Evolutionary conservation across 2,888 invertebrate genomes (phyloP), one percentile per base, ranked within the genome.

Genomic region (Drosophila setosimentum): DNA sequence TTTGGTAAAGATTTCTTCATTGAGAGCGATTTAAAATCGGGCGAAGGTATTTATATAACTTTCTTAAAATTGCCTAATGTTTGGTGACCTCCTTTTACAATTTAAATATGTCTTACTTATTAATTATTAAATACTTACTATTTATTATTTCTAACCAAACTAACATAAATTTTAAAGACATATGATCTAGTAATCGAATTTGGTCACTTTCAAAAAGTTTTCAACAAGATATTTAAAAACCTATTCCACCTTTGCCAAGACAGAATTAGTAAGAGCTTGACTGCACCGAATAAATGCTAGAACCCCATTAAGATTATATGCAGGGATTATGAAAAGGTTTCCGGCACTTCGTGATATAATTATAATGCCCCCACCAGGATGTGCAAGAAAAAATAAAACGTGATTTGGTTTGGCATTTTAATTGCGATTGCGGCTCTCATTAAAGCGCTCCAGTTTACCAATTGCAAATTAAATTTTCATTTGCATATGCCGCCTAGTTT

Each of bases 381-480:
- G 33, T 33, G 33, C 24, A 33, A 48, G 59, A 55, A 64, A 48
- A 66, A 50, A 33, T 55, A 40, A 65, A 50, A 40, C 32, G 62
- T 65, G 62, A 33, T 58, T 61, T 60, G 69, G 53, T 49, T 64
- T 49, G 62, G 49, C 60, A 67, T 85, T 83, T 82, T 86, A 84
- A 84, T 87, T 84, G 82, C 80, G 67, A 70, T 74, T 80, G 73
- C 73, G 29, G 33, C 55, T 37, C 60, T 66, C 76, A 85, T 81
- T 87, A 77, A 81, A 82, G 75, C 73, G 50, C 50, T 18, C 53
- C 65, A 67, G 40, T 48, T 37, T 45, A 27, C 27, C n/a, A 27
- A 54, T 13, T 53, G 61, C 21, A 59, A 78, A 79, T 73, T 79
- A 50, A 79, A 76, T 76, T 79, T 58, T 32, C 37, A 55, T 66